Evolutionary conservation across 2,888 invertebrate species (phyloP).

Genomic region (Callimorpha dominula): DNA sequence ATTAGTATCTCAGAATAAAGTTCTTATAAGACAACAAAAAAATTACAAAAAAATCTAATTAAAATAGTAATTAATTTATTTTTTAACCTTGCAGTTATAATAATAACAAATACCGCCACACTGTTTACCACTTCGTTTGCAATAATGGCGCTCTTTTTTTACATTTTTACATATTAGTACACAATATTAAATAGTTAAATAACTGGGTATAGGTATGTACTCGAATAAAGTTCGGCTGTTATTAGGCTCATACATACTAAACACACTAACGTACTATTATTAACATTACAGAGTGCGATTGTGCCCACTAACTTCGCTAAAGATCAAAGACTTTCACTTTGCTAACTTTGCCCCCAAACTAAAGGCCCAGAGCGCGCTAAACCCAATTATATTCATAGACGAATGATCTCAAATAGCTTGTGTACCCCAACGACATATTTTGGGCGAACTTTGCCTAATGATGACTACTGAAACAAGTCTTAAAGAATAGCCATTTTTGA

Average conservation of each 20-base stretch:
- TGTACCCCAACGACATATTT: constrained; percentile 48
- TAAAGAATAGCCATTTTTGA: constrained; percentile 23
- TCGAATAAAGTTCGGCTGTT: not conserved
- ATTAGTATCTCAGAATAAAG: too few relatives aligned
- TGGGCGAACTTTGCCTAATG: constrained; percentile 57
- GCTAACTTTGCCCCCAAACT: constrained; percentile 67
- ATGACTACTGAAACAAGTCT: constrained; percentile 45
- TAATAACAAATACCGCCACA: too few relatives aligned
- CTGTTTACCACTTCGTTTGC: too few relatives aligned
- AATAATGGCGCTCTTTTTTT: too few relatives aligned
- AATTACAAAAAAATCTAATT: too few relatives aligned
- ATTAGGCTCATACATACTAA: not conserved
- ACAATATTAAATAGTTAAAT: too few relatives aligned
- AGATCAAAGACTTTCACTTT: constrained; percentile 64
- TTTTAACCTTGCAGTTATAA: too few relatives aligned
- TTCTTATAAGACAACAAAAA: too few relatives aligned
- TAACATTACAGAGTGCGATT: constrained; percentile 50
- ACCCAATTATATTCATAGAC: constrained; percentile 82
- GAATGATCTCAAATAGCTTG: constrained; percentile 66
- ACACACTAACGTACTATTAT: not conserved
- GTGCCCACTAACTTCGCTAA: constrained; percentile 41
- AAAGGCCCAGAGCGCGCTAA: constrained; percentile 61
- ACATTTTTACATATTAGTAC: too few relatives aligned
- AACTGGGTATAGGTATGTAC: not conserved
- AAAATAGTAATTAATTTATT: too few relatives aligned